Conservation (phyloP, 2,888 invertebrate genomes). For the Oligia latruncula region DNA sequence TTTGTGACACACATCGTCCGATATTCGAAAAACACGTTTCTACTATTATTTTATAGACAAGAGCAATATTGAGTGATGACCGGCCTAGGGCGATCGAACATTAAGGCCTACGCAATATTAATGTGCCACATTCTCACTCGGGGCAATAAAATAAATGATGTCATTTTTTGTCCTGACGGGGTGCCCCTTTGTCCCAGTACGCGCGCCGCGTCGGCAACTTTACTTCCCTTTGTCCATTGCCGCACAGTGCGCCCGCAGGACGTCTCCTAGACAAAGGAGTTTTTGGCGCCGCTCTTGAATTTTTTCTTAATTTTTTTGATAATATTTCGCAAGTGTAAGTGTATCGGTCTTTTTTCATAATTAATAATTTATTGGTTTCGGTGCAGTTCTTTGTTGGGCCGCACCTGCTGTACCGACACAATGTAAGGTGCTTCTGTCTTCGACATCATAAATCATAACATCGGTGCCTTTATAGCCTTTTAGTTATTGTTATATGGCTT, state of each 20-base stretch:
- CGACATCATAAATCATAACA: slow-evolving; percentile 81
- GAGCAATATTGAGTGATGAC: slow-evolving; percentile 79
- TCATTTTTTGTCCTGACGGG: slow-evolving; percentile 88
- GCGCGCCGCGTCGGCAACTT: slow-evolving; percentile 80
- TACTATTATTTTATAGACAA: slow-evolving; percentile 63
- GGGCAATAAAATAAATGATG: slow-evolving; percentile 90
- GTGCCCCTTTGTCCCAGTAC: slow-evolving; percentile 84
- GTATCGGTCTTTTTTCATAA: slow-evolving; percentile 87
- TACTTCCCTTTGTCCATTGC: slow-evolving; percentile 79
- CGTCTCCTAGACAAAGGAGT: slow-evolving; percentile 85
- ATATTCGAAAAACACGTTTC: slow-evolving; percentile 59
- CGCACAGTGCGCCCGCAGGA: slow-evolving; percentile 82
- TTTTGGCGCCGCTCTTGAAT: slow-evolving; percentile 87
- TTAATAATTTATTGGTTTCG: slow-evolving; percentile 89
- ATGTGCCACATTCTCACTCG: slow-evolving; percentile 88
- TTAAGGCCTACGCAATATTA: slow-evolving; percentile 88
- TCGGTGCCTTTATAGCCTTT: slow-evolving; percentile 59
- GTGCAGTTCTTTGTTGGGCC: slow-evolving; percentile 80
- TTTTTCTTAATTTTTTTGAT: slow-evolving; percentile 76
- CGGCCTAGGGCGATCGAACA: slow-evolving; percentile 86
- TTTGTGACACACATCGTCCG: slow-evolving; percentile 46
- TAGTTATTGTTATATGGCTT: slow-evolving; percentile 43
- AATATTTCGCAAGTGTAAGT: slow-evolving; percentile 78
- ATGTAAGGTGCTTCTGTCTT: slow-evolving; percentile 87
- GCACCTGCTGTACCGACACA: slow-evolving; percentile 78